phyloP scores from a whole-genome alignment of 2,797 vertebrate species.

The Pangasius macronema region DNA sequence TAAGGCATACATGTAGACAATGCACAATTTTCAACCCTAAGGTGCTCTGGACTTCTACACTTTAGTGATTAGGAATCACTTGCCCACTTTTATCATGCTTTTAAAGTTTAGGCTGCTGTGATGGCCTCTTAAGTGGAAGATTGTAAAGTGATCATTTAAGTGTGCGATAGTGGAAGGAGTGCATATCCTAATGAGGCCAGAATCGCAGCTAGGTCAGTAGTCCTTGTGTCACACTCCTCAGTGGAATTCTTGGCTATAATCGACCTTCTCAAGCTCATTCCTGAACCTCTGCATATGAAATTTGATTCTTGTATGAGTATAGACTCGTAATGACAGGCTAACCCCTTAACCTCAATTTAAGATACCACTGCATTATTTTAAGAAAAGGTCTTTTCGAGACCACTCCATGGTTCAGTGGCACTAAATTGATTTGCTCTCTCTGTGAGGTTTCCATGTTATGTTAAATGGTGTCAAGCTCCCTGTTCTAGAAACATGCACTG shows the following conservation, averaged over 20 bases:
- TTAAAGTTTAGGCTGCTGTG: conserved; percentile 33
- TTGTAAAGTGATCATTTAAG: conserved; percentile 14
- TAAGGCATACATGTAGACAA: conserved; percentile 29
- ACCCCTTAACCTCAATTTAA: conserved; percentile 62
- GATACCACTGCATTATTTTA: conserved; percentile 58
- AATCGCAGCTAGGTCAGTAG: conserved; percentile 32
- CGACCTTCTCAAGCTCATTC: conserved; percentile 51
- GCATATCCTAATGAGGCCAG: conserved; percentile 21
- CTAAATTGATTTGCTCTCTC: conserved; percentile 55
- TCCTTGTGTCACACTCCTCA: conserved; percentile 40
- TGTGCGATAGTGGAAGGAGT: conserved; percentile 18
- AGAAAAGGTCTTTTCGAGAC: conserved; percentile 55
- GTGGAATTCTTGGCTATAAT: conserved; percentile 48
- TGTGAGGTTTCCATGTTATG: conserved; percentile 46
- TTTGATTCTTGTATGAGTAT: conserved; percentile 56
- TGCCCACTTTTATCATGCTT: conserved; percentile 10
- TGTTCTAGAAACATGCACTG: conserved; percentile 49
- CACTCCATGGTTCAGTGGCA: conserved; percentile 49
- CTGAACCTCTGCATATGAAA: conserved; percentile 52
- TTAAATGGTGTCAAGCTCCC: conserved; percentile 54
- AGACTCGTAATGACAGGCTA: conserved; percentile 51
- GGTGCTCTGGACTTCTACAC: background rate
- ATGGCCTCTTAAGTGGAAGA: conserved; percentile 15
- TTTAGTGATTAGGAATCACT: conserved; percentile 26
- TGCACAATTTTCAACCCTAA: conserved; percentile 18